A percentile compares a stretch with the other conserved stretches of the same genome.
Evolutionary conservation across 2,113 vertebrate genomes (phyloP).

Genomic region (Vicugna pacos): DNA sequence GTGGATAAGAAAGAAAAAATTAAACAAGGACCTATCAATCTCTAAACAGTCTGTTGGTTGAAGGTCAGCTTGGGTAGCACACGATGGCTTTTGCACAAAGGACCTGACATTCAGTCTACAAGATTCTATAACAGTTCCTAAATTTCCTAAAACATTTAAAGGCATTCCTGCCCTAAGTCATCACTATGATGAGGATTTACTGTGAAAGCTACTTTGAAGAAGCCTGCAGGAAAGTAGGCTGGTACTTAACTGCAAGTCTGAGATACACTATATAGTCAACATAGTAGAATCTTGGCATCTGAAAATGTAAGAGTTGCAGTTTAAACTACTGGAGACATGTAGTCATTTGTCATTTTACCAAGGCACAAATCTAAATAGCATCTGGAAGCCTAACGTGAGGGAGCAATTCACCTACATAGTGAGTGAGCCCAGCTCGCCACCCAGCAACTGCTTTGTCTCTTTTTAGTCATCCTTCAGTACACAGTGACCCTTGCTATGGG

Average conservation of each 20-base stretch:
- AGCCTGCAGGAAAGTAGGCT: not conserved
- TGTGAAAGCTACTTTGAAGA: not conserved
- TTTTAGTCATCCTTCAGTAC: slow-evolving; percentile 16
- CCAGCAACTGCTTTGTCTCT: not conserved
- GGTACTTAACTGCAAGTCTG: not conserved
- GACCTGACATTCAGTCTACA: not conserved
- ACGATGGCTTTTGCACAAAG: not conserved
- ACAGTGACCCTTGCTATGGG: not conserved
- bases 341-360: slow-evolving; percentile 25
- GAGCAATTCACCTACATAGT: not conserved
- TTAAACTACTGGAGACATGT: slow-evolving; percentile 18
- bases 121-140: not conserved
- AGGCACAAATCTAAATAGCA: slow-evolving; percentile 20
- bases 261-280: not conserved
- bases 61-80: not conserved
- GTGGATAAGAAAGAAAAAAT: slow-evolving; percentile 29
- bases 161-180: not conserved
- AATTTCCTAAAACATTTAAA: slow-evolving; percentile 53
- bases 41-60: not conserved
- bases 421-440: not conserved
- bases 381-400: not conserved
- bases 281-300: not conserved
- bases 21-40: not conserved
- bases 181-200: not conserved
- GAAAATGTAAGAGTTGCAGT: not conserved